Conservation (phyloP, 2,888 invertebrate genomes). For the Polyploca ridens region DNA sequence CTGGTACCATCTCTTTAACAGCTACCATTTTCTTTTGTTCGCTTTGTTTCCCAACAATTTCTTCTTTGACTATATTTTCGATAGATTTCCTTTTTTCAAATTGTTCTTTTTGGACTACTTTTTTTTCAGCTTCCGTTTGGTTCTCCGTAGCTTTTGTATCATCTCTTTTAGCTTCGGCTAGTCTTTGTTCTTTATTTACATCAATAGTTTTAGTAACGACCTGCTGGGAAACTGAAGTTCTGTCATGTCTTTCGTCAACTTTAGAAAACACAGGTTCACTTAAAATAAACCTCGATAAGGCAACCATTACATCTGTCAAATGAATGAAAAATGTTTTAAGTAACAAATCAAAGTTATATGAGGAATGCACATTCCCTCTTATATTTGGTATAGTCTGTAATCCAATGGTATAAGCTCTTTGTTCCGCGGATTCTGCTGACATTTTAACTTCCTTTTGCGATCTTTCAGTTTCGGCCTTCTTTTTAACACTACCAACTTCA, state of each 20-base stretch:
- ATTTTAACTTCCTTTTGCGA: constrained; percentile 28
- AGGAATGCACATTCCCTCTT: constrained; percentile 58
- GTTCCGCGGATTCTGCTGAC: constrained; percentile 49
- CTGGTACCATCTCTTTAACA: neutral
- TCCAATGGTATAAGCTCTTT: constrained; percentile 63
- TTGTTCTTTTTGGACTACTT: constrained; percentile 26
- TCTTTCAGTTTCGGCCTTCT: constrained; percentile 20
- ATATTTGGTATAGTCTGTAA: constrained; percentile 72
- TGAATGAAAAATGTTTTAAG: constrained; percentile 77
- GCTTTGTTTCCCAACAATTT: constrained; percentile 15
- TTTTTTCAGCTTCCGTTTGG: constrained; percentile 26
- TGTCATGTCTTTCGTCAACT: constrained; percentile 13
- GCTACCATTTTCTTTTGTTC: constrained; percentile 13
- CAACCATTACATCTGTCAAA: constrained; percentile 78
- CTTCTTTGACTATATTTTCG: constrained; percentile 24
- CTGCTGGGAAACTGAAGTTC: constrained; percentile 11
- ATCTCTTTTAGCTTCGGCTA: constrained; percentile 15
- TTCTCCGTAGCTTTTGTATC: constrained; percentile 14
- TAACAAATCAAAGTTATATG: constrained; percentile 64
- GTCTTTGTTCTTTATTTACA: neutral
- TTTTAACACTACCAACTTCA: constrained; percentile 43
- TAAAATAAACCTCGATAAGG: constrained; percentile 68
- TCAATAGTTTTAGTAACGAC: neutral
- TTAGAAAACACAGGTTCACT: constrained; percentile 52
- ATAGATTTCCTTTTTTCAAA: constrained; percentile 22